phyloP scores from a whole-genome alignment of 2,113 vertebrate genomes.

The Mus spicilegus region DNA sequence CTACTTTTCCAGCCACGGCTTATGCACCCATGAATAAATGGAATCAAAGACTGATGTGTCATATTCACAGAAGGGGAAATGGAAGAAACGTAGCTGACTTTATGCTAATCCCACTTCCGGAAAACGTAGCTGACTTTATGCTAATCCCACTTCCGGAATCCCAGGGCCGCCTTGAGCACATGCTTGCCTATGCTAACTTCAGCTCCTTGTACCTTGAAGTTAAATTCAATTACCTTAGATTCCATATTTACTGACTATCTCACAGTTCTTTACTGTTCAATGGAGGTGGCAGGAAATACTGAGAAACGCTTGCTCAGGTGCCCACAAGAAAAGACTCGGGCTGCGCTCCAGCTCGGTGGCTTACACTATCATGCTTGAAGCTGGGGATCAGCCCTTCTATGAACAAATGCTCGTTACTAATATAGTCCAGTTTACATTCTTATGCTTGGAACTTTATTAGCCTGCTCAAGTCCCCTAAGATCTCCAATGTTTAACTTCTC shows the following conservation, averaged over 20 bases:
- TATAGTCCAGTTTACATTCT: background rate
- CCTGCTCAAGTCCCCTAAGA: background rate
- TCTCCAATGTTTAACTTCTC: background rate
- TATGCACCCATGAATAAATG: background rate
- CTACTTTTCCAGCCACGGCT: background rate
- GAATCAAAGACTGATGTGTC: background rate
- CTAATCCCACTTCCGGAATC: background rate
- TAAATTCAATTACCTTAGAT: background rate
- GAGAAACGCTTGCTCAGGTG: background rate
- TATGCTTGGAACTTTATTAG: background rate
- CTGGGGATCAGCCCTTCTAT: background rate
- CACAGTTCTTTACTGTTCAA: background rate
- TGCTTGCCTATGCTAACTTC: background rate
- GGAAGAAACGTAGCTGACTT: background rate
- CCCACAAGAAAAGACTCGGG: background rate
- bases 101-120: background rate
- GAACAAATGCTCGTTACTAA: background rate
- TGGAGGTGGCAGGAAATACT: background rate
- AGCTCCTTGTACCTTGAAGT: background rate
- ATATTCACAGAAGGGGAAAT: background rate
- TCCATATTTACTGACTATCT: background rate
- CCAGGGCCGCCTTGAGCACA: background rate
- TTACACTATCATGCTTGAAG: background rate
- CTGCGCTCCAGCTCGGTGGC: background rate
- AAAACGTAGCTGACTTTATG: background rate